Evolutionary conservation across 2,888 invertebrate genomes (phyloP).

Genomic region (Xestia sexstrigata): DNA sequence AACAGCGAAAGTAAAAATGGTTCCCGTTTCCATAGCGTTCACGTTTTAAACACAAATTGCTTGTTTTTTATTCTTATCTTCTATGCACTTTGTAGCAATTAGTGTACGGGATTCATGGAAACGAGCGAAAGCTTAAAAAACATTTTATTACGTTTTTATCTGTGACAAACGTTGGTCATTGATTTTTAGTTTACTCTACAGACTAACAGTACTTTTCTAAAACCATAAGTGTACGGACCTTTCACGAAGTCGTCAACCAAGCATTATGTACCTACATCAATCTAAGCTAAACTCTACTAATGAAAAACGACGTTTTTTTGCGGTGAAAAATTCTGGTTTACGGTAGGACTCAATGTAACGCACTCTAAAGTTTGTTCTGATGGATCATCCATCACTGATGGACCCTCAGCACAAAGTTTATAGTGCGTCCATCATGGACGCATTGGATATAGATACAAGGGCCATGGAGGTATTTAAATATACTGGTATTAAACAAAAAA

Average conservation of each 20-base stretch:
- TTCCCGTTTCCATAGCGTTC: background rate
- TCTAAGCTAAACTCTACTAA: no score
- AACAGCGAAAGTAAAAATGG: slow-evolving; percentile 24
- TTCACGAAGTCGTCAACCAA: no score
- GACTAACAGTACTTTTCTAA: background rate
- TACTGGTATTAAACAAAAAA: no score
- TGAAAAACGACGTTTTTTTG: background rate
- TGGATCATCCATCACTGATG: background rate
- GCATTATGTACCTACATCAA: background rate
- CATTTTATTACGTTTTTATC: slow-evolving; percentile 3
- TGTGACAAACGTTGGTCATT: background rate
- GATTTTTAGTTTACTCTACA: slow-evolving; percentile 2
- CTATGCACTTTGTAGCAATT: slow-evolving; percentile 22
- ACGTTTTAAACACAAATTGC: slow-evolving; percentile 17
- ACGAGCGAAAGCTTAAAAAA: slow-evolving; percentile 1
- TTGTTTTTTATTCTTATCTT: slow-evolving; percentile 27
- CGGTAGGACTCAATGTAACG: background rate
- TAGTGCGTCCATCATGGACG: background rate
- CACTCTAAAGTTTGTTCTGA: background rate
- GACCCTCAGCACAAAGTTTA: no score
- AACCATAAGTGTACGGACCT: no score
- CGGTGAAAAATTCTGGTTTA: background rate
- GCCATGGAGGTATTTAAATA: background rate
- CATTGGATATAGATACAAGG: background rate
- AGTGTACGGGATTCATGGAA: slow-evolving; percentile 11